Conservation (phyloP, 2,113 vertebrate genomes). For the Anser brachyrhynchus region DNA sequence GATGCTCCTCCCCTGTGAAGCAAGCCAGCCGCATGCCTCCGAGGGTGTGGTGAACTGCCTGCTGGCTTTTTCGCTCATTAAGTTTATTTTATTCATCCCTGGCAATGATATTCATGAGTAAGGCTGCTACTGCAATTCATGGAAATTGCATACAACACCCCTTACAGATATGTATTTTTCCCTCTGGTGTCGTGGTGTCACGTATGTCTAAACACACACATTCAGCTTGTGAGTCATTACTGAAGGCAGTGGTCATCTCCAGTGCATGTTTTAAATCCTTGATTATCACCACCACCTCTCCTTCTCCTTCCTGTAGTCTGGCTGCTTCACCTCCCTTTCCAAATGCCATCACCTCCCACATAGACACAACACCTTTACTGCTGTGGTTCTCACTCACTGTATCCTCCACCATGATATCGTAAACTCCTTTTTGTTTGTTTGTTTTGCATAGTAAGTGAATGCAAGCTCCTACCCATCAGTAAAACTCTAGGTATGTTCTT, state of each 20-base stretch:
- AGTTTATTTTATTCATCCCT: constrained; percentile 2
- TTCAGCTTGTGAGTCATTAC: neutral
- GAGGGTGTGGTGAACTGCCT: neutral
- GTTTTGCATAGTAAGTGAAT: neutral
- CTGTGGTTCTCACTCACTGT: neutral
- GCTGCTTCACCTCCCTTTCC: constrained; percentile 11
- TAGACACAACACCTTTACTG: neutral
- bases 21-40: neutral
- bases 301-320: neutral
- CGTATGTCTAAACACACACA: neutral
- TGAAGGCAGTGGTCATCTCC: constrained; percentile 20
- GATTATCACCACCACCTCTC: neutral
- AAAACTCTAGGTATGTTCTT: neutral
- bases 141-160: constrained; percentile 36
- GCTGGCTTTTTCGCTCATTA: constrained; percentile 3
- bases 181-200: neutral
- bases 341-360: neutral
- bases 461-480: neutral
- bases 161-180: constrained; percentile 54
- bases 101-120: neutral
- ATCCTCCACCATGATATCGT: neutral
- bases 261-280: neutral
- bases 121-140: constrained; percentile 32
- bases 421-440: neutral
- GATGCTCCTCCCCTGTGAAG: neutral